phyloP scores from a whole-genome alignment of 2,888 invertebrate species.

The Tuta absoluta region DNA sequence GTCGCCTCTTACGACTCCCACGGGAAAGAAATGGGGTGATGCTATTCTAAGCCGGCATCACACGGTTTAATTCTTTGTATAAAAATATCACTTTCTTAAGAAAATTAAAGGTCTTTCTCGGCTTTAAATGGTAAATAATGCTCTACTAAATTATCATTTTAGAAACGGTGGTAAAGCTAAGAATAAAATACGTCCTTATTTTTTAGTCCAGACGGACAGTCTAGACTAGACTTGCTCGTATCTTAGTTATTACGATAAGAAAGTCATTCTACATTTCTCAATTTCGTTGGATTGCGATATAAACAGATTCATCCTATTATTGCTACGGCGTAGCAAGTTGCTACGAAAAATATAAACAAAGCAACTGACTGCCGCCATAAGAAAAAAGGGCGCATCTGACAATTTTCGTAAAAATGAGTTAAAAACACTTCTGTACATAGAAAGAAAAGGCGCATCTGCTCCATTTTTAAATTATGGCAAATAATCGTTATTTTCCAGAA shows the following conservation, averaged over 20 bases:
- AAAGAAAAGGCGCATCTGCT: too few species aligned
- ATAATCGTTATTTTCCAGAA: too few species aligned
- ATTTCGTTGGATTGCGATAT: not conserved
- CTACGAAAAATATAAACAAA: too few species aligned
- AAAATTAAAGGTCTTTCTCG: not conserved
- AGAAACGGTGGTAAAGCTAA: not conserved
- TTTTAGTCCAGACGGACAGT: slow-evolving; percentile 1
- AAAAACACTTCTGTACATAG: too few species aligned
- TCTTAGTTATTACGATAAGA: not conserved
- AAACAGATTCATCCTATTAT: not conserved
- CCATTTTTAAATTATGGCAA: too few species aligned
- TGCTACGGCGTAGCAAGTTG: not conserved
- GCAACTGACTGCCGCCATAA: too few species aligned
- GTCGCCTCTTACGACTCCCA: too few species aligned
- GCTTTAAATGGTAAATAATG: not conserved
- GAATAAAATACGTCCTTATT: slow-evolving; percentile 6
- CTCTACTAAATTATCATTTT: slow-evolving; percentile 1
- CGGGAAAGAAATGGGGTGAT: too few species aligned
- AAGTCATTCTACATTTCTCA: not conserved
- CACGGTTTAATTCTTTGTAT: too few species aligned
- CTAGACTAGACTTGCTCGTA: not conserved
- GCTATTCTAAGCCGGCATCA: too few species aligned
- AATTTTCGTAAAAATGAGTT: too few species aligned
- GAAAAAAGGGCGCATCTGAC: too few species aligned
- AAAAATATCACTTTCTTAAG: not conserved